These are phyloP conservation scores for Anisognathus igniventris DNA, from an alignment of 2,797 vertebrate genomes.

Conservation along the genomic window DNA sequence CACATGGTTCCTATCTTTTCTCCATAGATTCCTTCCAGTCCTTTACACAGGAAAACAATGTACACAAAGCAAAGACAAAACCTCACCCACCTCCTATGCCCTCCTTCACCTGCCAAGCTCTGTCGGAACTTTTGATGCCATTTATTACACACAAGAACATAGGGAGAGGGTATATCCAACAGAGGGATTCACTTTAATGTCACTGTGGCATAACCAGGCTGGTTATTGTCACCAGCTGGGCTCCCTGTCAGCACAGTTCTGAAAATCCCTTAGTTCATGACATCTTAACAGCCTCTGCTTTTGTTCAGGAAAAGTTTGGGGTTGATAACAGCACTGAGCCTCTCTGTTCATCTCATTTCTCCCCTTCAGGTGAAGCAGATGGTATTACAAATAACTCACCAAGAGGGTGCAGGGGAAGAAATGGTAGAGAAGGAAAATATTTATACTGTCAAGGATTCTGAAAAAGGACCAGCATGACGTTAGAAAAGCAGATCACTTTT, in stretches of 20 bases:
- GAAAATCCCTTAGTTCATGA: fast-evolving
- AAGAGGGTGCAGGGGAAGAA: background rate
- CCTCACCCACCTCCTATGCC: background rate
- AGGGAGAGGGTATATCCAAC: background rate
- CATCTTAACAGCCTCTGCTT: background rate
- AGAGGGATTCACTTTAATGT: background rate
- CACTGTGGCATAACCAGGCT: background rate
- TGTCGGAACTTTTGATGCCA: background rate
- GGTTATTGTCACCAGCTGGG: background rate
- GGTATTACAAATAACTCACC: background rate
- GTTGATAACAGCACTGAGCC: background rate
- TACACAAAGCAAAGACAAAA: background rate
- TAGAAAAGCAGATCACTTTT: background rate
- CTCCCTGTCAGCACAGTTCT: background rate
- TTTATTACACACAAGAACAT: background rate
- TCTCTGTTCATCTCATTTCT: background rate
- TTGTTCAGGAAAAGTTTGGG: background rate
- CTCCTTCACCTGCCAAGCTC: background rate
- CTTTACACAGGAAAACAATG: background rate
- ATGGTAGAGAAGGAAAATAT: background rate
- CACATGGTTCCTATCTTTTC: background rate
- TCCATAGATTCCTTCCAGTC: background rate
- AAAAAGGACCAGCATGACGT: background rate
- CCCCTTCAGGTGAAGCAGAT: constrained; percentile 43
- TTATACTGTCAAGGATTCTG: background rate